phyloP scores from a whole-genome alignment of 2,797 vertebrate genomes.

The Fundulus diaphanus region DNA sequence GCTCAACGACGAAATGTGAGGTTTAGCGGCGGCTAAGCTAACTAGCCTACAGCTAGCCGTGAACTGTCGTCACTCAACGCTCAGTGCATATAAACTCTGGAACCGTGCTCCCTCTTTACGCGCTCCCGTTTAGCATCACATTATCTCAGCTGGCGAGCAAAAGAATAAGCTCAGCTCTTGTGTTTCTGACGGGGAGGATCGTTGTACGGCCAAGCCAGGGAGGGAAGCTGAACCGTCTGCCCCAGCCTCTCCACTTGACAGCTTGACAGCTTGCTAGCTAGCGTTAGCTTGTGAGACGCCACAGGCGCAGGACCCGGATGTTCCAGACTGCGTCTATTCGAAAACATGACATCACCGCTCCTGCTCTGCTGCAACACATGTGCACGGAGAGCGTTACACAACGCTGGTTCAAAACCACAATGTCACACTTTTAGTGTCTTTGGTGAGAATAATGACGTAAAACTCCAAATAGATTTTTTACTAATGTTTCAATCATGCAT shows the following conservation, averaged over 20 bases:
- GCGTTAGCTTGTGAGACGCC: conserved; percentile 68
- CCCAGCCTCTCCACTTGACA: conserved; percentile 80
- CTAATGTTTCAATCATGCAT: neutral
- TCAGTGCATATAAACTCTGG: conserved; percentile 76
- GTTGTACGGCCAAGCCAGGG: conserved; percentile 63
- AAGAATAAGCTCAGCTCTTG: conserved; percentile 45
- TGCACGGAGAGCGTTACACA: conserved; percentile 1
- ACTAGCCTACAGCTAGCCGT: conserved; percentile 68
- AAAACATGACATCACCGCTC: conserved; percentile 80
- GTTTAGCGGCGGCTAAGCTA: conserved; percentile 58
- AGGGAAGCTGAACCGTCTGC: conserved; percentile 76
- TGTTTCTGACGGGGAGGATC: conserved; percentile 45
- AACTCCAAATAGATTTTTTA: no score
- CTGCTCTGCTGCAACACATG: conserved; percentile 20
- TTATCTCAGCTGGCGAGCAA: conserved; percentile 69
- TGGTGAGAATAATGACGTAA: no score
- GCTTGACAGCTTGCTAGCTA: conserved; percentile 81
- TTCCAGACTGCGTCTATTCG: conserved; percentile 78
- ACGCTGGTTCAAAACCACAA: neutral
- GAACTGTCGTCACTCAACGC: conserved; percentile 70
- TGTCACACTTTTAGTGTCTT: neutral
- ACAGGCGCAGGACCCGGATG: conserved; percentile 80
- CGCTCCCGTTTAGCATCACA: conserved; percentile 77
- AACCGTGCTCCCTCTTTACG: conserved; percentile 75
- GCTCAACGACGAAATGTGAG: conserved; percentile 56